Percentiles rank a stretch among this genome's conserved stretches.
phyloP scores from a whole-genome alignment of 2,888 invertebrate species.

The Nemapogon koenigi region DNA sequence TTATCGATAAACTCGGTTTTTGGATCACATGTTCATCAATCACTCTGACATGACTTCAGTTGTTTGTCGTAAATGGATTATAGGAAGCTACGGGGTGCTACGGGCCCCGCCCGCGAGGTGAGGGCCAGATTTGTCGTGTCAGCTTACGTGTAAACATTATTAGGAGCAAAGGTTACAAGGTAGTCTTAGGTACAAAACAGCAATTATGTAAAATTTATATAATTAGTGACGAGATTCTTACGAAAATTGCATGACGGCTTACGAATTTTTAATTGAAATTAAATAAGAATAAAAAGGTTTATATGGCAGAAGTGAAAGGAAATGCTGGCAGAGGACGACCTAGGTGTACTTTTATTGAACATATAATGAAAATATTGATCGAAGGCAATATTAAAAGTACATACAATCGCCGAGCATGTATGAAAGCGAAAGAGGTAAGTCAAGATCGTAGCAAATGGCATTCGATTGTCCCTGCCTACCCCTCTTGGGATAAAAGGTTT shows the following conservation, averaged over 20 bases:
- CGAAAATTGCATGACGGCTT: not conserved
- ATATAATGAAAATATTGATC: no score
- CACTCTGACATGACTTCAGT: conserved; percentile 57
- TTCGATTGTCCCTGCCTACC: no score
- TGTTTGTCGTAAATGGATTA: conserved; percentile 60
- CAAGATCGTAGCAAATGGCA: no score
- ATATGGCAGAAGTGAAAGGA: no score
- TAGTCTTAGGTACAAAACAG: not conserved
- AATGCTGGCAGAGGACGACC: no score
- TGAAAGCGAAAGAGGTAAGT: no score
- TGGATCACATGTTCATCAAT: conserved; percentile 53
- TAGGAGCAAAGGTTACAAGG: conserved; percentile 20
- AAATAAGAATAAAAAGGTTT: not conserved
- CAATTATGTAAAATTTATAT: no score
- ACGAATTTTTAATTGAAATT: not conserved
- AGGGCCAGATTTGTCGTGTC: conserved; percentile 48
- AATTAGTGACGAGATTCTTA: no score
- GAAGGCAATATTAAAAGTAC: no score
- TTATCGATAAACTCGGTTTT: conserved; percentile 46
- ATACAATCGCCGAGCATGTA: no score
- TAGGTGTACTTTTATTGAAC: no score
- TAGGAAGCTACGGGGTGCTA: conserved; percentile 51
- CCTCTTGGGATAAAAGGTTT: no score
- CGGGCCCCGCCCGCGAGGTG: conserved; percentile 25
- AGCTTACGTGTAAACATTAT: conserved; percentile 50